Evolutionary conservation across 2,888 invertebrate genomes (phyloP), one percentile per base, ranked within the genome.

Genomic region (Callosobruchus maculatus): DNA sequence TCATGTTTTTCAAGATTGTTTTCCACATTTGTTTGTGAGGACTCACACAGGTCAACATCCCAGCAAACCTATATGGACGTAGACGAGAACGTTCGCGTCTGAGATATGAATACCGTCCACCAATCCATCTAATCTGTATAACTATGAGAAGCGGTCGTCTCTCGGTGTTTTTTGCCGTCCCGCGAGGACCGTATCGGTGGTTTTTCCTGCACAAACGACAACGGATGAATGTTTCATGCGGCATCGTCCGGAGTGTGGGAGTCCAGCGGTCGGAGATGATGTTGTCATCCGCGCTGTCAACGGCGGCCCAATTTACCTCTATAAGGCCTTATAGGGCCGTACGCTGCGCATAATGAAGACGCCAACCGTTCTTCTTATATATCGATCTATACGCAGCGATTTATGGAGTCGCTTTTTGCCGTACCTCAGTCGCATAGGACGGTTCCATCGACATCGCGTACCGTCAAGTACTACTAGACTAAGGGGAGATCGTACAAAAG

Each of bases 271-370:
- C 26, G 26, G 7, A 26, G 26, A 26, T 26, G 26, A 26, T 26
- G 26, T 26, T 26, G 26, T 26, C 26, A 26, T 26, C 26, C 26
- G 2, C 26, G 26, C 26, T 26, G 26, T 26, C 26, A 26, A 49
- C 49, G 49, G 7, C 49, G 49, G 49, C 18, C 49, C 49, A 86
- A 86, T 86, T 86, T 86, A 85, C 82, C 86, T 86, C 86, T 86
- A 86, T 87, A 87, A 84, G 86, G 87, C 82, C 80, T 49, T 49
- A 49, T 49, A 49, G 49, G 49, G 49, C 49, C 49, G 79, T 82
- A 22, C 83, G 83, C 83, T 81, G 82, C 81, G 82, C 81, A 86
- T 87, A 87, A 87, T 87, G 86, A 87, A 87, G 87, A 86, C 86
- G 84, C 86, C 84, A 87, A 86, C 84, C 83, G 49, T 49, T 49